Conservation (phyloP, 2,888 invertebrate species). For the Cerastis rubricosa region DNA sequence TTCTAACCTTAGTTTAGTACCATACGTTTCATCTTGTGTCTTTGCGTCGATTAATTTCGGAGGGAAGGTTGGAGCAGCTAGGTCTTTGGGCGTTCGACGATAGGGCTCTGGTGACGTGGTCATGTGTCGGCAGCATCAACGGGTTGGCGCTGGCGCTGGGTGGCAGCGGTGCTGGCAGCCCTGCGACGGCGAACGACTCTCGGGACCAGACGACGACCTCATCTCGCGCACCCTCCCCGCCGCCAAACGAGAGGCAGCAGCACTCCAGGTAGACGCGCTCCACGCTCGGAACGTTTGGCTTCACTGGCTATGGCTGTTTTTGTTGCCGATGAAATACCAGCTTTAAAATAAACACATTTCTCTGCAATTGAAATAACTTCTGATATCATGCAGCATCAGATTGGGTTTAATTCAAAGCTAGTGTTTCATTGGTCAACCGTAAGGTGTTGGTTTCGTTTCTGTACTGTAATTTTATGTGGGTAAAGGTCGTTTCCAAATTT, state of each 20-base stretch:
- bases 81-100: conserved; percentile 76
- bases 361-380: background rate
- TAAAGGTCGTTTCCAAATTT: conserved; percentile 73
- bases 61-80: conserved; percentile 84
- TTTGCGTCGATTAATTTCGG: conserved; percentile 59
- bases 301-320: conserved; percentile 82
- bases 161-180: conserved; percentile 87
- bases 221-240: conserved; percentile 87
- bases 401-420: conserved; percentile 69
- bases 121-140: conserved; percentile 91
- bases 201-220: conserved; percentile 85
- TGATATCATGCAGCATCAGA: conserved; percentile 11
- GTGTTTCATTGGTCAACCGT: conserved; percentile 74
- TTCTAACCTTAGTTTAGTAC: conserved; percentile 64
- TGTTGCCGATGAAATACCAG: conserved; percentile 71
- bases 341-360: conserved; percentile 50
- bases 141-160: conserved; percentile 91
- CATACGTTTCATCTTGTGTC: conserved; percentile 55
- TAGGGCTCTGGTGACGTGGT: conserved; percentile 90
- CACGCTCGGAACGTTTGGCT: conserved; percentile 87
- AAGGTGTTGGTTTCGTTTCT: conserved; percentile 81
- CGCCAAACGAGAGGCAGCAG: conserved; percentile 87
- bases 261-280: conserved; percentile 89
- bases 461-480: conserved; percentile 74
- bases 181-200: conserved; percentile 77